Evolutionary conservation across 2,113 vertebrate species (phyloP).

Genomic region (Tor tambroides): DNA sequence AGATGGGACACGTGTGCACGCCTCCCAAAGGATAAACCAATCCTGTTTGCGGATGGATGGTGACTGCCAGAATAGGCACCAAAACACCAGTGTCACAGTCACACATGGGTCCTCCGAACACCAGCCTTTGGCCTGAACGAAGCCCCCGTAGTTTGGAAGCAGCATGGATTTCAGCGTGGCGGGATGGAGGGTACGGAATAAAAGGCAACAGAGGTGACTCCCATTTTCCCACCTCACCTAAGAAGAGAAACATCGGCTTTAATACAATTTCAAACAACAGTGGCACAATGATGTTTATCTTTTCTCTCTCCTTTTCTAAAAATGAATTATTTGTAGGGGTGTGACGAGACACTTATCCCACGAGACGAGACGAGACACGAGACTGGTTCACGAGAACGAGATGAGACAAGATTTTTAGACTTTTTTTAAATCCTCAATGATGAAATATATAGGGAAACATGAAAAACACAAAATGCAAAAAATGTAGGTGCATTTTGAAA

Average conservation of each 20-base stretch:
- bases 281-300: too few species aligned
- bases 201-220: conserved; percentile 81
- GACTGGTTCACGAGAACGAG: too few species aligned
- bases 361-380: too few species aligned
- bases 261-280: not conserved
- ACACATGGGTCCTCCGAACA: conserved; percentile 79
- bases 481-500: too few species aligned
- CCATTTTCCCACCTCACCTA: conserved; percentile 74
- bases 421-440: too few species aligned
- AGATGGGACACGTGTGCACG: conserved; percentile 81
- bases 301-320: too few species aligned
- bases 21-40: conserved; percentile 83
- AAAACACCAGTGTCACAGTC: conserved; percentile 81
- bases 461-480: too few species aligned
- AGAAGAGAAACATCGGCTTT: not conserved
- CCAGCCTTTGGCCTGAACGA: conserved; percentile 72
- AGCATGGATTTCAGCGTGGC: conserved; percentile 69
- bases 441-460: too few species aligned
- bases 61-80: conserved; percentile 86
- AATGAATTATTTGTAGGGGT: not conserved
- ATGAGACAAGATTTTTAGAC: too few species aligned
- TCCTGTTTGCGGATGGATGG: conserved; percentile 82
- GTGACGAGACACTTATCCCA: too few species aligned
- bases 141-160: conserved; percentile 72
- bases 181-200: conserved; percentile 79